Conservation (phyloP, 1,140 invertebrate genomes). For the Pectinophora gossypiella region DNA sequence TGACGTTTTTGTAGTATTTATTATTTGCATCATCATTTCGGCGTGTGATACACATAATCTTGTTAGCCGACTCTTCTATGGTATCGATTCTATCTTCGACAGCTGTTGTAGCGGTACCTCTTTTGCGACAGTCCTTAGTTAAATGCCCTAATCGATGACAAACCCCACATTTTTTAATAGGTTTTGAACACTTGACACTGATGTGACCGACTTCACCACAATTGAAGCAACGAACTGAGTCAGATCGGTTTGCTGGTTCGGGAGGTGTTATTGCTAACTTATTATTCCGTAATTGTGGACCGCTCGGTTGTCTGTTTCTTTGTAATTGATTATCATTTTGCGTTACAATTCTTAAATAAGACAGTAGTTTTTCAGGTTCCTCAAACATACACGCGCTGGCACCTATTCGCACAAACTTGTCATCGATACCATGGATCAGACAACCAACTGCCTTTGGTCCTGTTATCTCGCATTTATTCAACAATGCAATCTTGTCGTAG, state of each 20-base stretch:
- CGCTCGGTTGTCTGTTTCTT: no score
- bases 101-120: not conserved
- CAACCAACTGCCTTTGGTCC: slow-evolving; percentile 5
- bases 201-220: not conserved
- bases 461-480: slow-evolving; percentile 6
- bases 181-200: not conserved
- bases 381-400: not conserved
- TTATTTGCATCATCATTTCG: not conserved
- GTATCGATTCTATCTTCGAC: not conserved
- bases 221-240: not conserved
- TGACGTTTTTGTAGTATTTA: not conserved
- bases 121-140: not conserved
- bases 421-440: slow-evolving; percentile 6
- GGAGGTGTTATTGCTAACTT: no score
- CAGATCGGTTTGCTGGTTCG: no score
- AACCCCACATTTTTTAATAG: not conserved
- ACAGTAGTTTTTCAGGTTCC: slow-evolving; percentile 5
- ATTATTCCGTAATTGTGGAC: no score
- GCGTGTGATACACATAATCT: not conserved
- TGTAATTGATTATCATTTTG: not conserved
- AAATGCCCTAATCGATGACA: not conserved
- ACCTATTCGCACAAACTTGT: slow-evolving; percentile 3
- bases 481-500: slow-evolving; percentile 6
- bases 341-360: not conserved
- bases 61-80: not conserved